phyloP scores from a whole-genome alignment of 2,888 invertebrate species.

The Eremobia ochroleuca region DNA sequence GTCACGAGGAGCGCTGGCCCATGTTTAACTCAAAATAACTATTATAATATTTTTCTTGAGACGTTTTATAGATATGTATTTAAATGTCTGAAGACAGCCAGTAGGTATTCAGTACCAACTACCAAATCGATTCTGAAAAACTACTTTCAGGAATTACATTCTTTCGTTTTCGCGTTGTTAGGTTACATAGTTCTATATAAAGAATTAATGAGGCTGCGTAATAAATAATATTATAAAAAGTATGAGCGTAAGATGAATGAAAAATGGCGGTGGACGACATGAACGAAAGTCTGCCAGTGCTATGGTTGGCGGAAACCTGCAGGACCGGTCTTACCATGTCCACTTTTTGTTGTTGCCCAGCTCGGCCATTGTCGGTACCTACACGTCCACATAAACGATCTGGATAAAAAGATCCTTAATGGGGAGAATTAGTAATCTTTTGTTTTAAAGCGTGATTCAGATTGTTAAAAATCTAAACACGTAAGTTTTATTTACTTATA shows the following conservation, averaged over 20 bases:
- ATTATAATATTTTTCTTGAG: neutral
- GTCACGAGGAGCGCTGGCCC: neutral
- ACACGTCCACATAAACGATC: constrained; percentile 4
- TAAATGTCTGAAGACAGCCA: neutral
- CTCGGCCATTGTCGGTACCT: constrained; percentile 58
- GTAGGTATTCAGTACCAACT: neutral
- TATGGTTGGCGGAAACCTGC: constrained; percentile 77
- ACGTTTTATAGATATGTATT: neutral
- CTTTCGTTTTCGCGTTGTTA: neutral
- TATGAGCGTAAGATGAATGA: constrained; percentile 56
- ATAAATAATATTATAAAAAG: constrained; percentile 30
- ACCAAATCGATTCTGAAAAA: neutral
- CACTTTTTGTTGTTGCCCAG: constrained; percentile 78
- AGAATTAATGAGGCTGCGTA: constrained; percentile 8
- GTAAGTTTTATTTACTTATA: neutral
- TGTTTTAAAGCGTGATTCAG: neutral
- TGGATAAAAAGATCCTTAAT: constrained; percentile 17
- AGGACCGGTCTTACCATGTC: constrained; percentile 80
- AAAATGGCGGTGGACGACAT: constrained; percentile 76
- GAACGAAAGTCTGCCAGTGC: constrained; percentile 66
- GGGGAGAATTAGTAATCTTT: neutral
- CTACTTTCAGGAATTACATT: neutral
- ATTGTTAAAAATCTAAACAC: neutral
- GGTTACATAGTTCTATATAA: neutral
- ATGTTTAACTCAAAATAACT: neutral